Percentiles rank a stretch among this genome's conserved stretches.
Conservation (phyloP, 1,140 invertebrate species). For the Brachionus plicatilis region DNA sequence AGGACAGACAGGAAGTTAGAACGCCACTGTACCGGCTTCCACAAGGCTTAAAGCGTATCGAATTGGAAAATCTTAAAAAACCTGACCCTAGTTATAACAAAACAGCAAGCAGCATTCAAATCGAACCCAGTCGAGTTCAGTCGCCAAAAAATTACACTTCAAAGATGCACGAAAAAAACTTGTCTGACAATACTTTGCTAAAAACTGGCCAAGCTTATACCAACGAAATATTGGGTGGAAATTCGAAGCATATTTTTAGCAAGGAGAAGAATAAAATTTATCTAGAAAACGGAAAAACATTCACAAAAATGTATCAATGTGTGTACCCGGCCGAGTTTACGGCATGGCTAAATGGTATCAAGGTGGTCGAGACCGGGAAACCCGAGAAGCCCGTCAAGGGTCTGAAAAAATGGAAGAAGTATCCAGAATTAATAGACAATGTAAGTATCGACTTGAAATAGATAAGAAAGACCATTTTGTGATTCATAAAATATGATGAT, state of each 20-base stretch:
- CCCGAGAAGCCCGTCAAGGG: neutral
- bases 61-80: conserved; percentile 7
- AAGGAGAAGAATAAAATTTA: neutral
- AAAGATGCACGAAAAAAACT: neutral
- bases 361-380: neutral
- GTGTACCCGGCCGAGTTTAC: conserved; percentile 9
- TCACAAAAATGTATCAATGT: neutral
- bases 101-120: neutral
- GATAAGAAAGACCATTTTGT: neutral
- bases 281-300: conserved; percentile 28
- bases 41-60: neutral
- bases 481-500: neutral
- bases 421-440: conserved; percentile 27
- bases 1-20: neutral
- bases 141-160: neutral
- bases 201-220: neutral
- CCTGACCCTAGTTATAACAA: conserved; percentile 16
- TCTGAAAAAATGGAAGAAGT: conserved; percentile 26
- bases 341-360: neutral
- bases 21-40: conserved; percentile 7
- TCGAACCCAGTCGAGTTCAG: neutral
- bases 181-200: neutral
- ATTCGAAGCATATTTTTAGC: neutral
- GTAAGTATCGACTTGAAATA: neutral
- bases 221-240: neutral